Evolutionary conservation across 2,888 invertebrate genomes (phyloP), one percentile per base, ranked within the genome.

Genomic region (Philereme vetulata): DNA sequence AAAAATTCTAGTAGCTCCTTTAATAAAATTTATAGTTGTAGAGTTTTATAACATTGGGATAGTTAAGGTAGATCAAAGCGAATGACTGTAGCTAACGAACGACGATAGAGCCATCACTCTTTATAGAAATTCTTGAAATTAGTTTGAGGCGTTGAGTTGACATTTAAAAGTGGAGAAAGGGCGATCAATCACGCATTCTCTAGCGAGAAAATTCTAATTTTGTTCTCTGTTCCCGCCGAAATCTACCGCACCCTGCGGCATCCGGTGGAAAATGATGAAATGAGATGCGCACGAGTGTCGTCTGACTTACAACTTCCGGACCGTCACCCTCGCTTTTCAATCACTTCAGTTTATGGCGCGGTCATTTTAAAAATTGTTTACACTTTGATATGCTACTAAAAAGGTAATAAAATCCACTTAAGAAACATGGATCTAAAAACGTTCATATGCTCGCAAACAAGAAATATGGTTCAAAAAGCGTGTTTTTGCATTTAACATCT

Each of bases 291-390:
- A 69, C 57, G 77, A 75, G 75, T 67, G 72, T 80, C 77, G 69
- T 70, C 71, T 78, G 80, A 78, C 76, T 78, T 75, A 75, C 66
- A 66, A 74, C 84, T 82, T 87, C 86, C 87, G 82, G 77, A 71
- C 75, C 77, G 72, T 77, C 79, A 72, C 68, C 79, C 71, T 71
- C 71, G 74, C 75, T 80, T 72, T 74, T 71, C 68, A 71, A 74
- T 75, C 71, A 68, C 46, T 58, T 59, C 10, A 75, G 67, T 84
- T 82, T 80, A 85, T 72, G 81, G 77, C 73, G 67, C 68, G 21
- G 21, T 78, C 73, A 75, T 81, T 81, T 77, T 72, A 71, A 70
- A 68, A 72, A 66, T 65, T 66, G 65, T 68, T 65, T 66, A 56
- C 49, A 60, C 82, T 86, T 86, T 86, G 85, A 85, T 83, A 77